Conservation (phyloP, 2,797 vertebrate genomes). For the Mus caroli region DNA sequence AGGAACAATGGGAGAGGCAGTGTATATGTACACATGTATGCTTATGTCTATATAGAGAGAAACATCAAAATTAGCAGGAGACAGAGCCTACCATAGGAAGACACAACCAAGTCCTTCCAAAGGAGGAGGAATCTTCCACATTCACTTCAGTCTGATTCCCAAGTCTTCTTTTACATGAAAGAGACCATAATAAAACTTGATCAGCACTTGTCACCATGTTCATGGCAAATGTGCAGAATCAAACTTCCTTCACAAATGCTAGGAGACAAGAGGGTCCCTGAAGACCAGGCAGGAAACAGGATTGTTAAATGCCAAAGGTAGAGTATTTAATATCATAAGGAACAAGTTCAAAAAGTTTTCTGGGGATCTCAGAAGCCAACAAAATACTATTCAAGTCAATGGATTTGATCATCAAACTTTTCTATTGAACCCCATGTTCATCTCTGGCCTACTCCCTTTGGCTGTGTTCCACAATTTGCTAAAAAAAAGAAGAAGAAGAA, state of each 20-base stretch:
- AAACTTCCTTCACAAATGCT: neutral
- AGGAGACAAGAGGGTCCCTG: neutral
- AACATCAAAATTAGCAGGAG: neutral
- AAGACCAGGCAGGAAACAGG: conserved; percentile 26
- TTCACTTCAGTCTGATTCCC: neutral
- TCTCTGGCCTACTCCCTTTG: neutral
- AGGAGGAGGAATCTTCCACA: neutral
- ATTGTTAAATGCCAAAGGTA: neutral
- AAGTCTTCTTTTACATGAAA: neutral
- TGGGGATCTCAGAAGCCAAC: conserved; percentile 23
- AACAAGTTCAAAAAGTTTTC: conserved; percentile 59
- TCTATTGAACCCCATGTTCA: neutral
- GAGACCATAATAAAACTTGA: conserved; percentile 16
- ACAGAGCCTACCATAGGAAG: neutral
- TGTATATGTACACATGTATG: too few relatives aligned
- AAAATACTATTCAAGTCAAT: conserved; percentile 31
- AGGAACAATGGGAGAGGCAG: neutral
- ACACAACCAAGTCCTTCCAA: neutral
- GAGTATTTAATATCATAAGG: conserved; percentile 53
- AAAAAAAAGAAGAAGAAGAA: neutral
- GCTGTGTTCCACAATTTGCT: neutral
- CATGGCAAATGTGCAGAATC: neutral
- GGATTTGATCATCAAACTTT: neutral
- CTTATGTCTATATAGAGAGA: neutral
- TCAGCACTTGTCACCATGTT: neutral